A percentile compares a stretch with the other conserved stretches of the same genome.
Conservation (phyloP, 2,113 vertebrate genomes). For the Colistium nudipinnis region DNA sequence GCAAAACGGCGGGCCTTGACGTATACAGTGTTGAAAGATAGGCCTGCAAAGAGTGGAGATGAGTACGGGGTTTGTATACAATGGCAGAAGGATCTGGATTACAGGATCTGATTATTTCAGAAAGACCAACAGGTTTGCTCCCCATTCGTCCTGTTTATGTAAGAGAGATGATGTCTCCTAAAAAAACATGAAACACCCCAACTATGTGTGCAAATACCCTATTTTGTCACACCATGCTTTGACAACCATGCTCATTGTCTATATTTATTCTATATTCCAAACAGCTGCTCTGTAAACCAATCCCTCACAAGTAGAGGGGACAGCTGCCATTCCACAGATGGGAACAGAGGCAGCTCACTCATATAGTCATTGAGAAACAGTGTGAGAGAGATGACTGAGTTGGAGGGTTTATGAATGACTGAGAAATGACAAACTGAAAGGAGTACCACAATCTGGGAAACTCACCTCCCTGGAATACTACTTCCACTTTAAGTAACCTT, state of each 20-base stretch:
- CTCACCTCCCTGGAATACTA: constrained; percentile 4
- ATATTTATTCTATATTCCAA: constrained; percentile 74
- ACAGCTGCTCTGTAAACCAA: constrained; percentile 70
- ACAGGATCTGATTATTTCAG: too few species aligned
- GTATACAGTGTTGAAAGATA: too few species aligned
- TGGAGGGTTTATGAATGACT: too few species aligned
- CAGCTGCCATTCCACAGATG: constrained; percentile 45
- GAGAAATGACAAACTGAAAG: background rate
- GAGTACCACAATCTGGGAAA: background rate
- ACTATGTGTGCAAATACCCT: background rate
- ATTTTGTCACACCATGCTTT: constrained; percentile 22
- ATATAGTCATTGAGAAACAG: background rate
- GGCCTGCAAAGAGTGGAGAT: too few species aligned
- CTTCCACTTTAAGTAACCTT: background rate
- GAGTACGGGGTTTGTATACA: too few species aligned
- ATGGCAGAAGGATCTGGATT: too few species aligned
- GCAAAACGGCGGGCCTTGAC: too few species aligned
- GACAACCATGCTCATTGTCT: constrained; percentile 69
- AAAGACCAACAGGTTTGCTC: too few species aligned
- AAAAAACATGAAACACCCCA: background rate
- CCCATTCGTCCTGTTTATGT: background rate
- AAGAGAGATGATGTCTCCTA: background rate
- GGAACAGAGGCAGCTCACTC: constrained; percentile 16
- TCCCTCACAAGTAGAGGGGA: constrained; percentile 31
- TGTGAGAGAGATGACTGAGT: constrained; percentile 8